Evolutionary conservation across 2,888 invertebrate species (phyloP), one percentile per base, ranked within the genome.

Genomic region (Thelaira solivaga): DNA sequence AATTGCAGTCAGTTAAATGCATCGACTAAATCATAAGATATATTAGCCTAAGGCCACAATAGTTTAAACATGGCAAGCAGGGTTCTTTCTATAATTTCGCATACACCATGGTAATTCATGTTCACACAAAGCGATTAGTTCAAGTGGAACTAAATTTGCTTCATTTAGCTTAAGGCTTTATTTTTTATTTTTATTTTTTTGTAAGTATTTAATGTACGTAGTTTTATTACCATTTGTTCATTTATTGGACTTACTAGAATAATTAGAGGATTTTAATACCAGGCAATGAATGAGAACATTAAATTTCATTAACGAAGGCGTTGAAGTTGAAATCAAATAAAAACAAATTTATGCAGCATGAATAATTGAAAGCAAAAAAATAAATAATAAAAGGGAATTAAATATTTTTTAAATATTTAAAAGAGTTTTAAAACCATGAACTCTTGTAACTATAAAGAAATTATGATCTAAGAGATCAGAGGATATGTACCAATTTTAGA

Each of bases 261-360:
- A 68, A 68, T 74, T 74, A 68, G 59, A 53, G 65, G 74, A 74
- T 36, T 51, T 10, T 64, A 65, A 59, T 61, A 62, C 41, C 59
- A 29, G 78, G 41, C 78, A 74, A 61, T 69, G n/a, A n/a, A n/a
- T n/a, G 74, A 71, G 41, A 68, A 71, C 65, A 71, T 71, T 74
- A 53, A 45, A 72, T 64, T 64, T 13, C 8, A 22, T 64, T 64
- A 61, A 55, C 26, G 47, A 71, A 78, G 78, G 78, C 78, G 78
- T 78, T 78, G 65, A 74, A 78, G 65, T 71, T 57, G 65, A 74
- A 68, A 74, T 74, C 36, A 53, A 45, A 55, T 74, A 36, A 67
- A 74, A 62, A n/a, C n/a, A n/a, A n/a, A n/a, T n/a, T n/a, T n/a
- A n/a, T n/a, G n/a, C n/a, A n/a, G n/a, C n/a, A n/a, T n/a, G n/a